Percentiles rank a stretch among this genome's conserved stretches.
Evolutionary conservation across 2,797 vertebrate species (phyloP).

Genomic region (Lithobates pipiens): DNA sequence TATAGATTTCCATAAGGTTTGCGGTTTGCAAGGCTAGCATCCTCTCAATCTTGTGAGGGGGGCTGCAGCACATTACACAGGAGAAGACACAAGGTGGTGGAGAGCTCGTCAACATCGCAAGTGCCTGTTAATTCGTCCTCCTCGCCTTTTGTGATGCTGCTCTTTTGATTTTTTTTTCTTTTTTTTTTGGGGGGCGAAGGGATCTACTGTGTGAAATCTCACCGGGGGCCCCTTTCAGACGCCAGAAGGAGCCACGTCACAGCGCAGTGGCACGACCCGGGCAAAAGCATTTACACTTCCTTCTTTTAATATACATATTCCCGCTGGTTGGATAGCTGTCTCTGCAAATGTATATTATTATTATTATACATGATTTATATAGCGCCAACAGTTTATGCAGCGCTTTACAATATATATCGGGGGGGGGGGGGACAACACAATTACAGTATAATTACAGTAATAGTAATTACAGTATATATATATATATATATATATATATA

Average conservation of each 20-base stretch:
- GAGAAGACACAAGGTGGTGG: slow-evolving; percentile 7
- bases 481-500: no score
- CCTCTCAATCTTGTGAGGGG: slow-evolving; percentile 78
- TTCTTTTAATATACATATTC: neutral
- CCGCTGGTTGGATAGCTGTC: no score
- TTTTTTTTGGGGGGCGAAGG: slow-evolving; percentile 1
- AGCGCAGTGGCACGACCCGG: neutral
- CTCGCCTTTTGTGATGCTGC: slow-evolving; percentile 73
- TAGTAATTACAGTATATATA: no score
- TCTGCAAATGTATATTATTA: no score
- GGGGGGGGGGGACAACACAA: no score
- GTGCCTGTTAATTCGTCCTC: slow-evolving; percentile 77
- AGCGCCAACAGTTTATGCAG: no score
- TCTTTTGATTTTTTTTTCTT: slow-evolving; percentile 4
- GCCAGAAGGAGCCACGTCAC: neutral
- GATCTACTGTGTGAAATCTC: slow-evolving; percentile 8
- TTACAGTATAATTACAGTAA: no score
- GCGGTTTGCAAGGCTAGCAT: slow-evolving; percentile 79
- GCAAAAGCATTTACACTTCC: neutral
- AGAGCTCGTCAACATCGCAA: slow-evolving; percentile 69
- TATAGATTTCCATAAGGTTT: slow-evolving; percentile 91
- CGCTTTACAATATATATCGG: no score
- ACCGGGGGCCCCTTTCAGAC: neutral
- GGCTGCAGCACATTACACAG: slow-evolving; percentile 51
- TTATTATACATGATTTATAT: no score